Evolutionary conservation across 2,888 invertebrate species (phyloP).

Genomic region (Germaria angustata): DNA sequence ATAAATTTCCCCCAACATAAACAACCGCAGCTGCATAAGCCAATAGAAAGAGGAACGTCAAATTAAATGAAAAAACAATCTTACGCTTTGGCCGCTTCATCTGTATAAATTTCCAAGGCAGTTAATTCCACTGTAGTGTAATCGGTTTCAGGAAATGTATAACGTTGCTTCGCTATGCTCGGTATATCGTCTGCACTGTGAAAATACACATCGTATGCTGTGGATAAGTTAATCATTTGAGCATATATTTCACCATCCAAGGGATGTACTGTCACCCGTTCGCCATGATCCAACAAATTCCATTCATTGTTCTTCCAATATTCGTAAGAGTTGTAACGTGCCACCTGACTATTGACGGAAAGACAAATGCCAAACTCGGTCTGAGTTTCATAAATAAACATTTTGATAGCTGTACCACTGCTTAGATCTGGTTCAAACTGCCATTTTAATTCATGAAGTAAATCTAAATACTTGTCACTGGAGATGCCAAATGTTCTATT

Average conservation of each 20-base stretch:
- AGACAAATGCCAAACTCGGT: slow-evolving; percentile 87
- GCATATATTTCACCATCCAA: slow-evolving; percentile 88
- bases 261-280: slow-evolving; percentile 83
- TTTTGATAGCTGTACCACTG: slow-evolving; percentile 81
- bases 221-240: slow-evolving; percentile 86
- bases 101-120: slow-evolving; percentile 83
- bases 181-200: slow-evolving; percentile 86
- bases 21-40: background rate
- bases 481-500: slow-evolving; percentile 81
- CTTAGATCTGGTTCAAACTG: slow-evolving; percentile 82
- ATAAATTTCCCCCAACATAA: background rate
- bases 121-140: slow-evolving; percentile 84
- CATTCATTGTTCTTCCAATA: slow-evolving; percentile 83
- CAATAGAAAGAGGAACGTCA: background rate
- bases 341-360: slow-evolving; percentile 84
- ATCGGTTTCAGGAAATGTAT: slow-evolving; percentile 81
- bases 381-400: slow-evolving; percentile 82
- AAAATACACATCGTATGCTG: slow-evolving; percentile 84
- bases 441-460: slow-evolving; percentile 80
- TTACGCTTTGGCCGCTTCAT: slow-evolving; percentile 82
- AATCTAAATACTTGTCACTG: slow-evolving; percentile 82
- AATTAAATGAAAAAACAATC: slow-evolving; percentile 27
- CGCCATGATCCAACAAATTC: slow-evolving; percentile 80
- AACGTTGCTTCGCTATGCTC: slow-evolving; percentile 83
- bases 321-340: slow-evolving; percentile 80